Conservation (phyloP, 2,797 vertebrate genomes). For the Bothrops alternatus region DNA sequence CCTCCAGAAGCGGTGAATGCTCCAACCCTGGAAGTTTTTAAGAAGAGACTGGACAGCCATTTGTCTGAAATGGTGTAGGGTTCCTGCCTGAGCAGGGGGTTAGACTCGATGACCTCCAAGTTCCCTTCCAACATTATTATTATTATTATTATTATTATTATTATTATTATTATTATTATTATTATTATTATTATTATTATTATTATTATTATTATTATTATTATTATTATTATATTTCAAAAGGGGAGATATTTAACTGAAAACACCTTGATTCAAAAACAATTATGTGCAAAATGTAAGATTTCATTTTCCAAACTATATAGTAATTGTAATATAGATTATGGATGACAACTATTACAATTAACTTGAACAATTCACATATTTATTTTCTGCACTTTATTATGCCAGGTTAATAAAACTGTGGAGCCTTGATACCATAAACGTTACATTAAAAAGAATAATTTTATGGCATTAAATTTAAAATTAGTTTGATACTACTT, state of each 20-base stretch:
- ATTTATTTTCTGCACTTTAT: not conserved
- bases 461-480: not conserved
- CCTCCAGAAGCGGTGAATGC: no score
- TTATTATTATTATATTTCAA: no score
- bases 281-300: not conserved
- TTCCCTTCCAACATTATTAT: no score
- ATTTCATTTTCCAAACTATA: not conserved
- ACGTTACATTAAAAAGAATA: not conserved
- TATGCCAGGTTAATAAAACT: not conserved
- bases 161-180: no score
- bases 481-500: not conserved
- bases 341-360: not conserved
- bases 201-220: no score
- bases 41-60: no score
- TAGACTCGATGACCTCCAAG: no score
- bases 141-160: no score
- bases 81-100: no score
- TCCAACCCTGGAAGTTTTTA: no score
- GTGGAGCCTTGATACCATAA: not conserved
- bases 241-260: not conserved
- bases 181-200: no score
- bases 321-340: not conserved
- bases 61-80: no score
- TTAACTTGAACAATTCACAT: not conserved
- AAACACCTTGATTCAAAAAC: not conserved